Conservation (phyloP, 2,888 invertebrate genomes). For the Oligia fasciuncula region DNA sequence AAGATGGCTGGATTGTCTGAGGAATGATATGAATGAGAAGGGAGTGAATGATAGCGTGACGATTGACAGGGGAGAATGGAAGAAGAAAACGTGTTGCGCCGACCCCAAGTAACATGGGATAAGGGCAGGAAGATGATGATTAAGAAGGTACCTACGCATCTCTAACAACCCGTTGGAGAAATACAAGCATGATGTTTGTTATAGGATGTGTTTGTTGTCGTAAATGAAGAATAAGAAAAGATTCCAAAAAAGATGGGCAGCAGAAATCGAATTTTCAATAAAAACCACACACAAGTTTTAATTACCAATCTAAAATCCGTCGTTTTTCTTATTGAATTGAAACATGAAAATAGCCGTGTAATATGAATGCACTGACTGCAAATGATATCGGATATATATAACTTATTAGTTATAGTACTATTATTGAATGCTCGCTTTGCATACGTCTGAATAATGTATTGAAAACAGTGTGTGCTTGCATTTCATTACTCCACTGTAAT, state of each 20-base stretch:
- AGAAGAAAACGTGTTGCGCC: too few species aligned
- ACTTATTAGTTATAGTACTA: too few species aligned
- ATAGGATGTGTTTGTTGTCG: background rate
- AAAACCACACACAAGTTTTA: too few species aligned
- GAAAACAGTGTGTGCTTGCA: background rate
- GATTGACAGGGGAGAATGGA: too few species aligned
- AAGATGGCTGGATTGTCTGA: too few species aligned
- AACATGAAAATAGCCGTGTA: background rate
- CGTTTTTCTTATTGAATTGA: background rate
- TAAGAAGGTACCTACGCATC: too few species aligned
- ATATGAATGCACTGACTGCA: background rate
- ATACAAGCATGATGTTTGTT: background rate
- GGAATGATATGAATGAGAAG: too few species aligned
- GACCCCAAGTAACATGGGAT: too few species aligned
- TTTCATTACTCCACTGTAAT: background rate
- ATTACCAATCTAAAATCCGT: background rate
- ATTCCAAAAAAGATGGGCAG: background rate
- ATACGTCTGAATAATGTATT: background rate
- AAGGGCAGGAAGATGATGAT: too few species aligned
- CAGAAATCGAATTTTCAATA: too few species aligned
- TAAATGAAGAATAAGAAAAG: background rate
- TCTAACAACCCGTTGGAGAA: too few species aligned
- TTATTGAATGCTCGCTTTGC: background rate
- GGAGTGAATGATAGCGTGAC: too few species aligned
- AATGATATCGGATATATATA: background rate